These are phyloP conservation scores for Zeugodacus cucurbitae DNA, from an alignment of 1,140 invertebrate genomes.

Conservation along the genomic window DNA sequence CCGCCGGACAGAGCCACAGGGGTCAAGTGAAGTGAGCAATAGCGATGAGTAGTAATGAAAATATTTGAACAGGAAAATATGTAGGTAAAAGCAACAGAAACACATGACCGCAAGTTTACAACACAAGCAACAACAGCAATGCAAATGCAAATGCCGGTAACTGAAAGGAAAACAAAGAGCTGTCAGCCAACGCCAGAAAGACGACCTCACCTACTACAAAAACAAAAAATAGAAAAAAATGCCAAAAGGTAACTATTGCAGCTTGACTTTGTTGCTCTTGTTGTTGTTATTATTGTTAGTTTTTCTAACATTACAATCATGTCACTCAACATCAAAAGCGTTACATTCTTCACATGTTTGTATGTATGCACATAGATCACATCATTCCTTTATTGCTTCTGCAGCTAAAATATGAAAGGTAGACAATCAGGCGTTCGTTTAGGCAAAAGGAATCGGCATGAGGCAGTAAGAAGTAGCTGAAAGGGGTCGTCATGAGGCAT, in stretches of 20 bases:
- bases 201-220: background rate
- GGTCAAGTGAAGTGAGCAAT: background rate
- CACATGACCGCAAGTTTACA: background rate
- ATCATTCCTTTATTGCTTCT: too few species aligned
- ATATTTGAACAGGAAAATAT: background rate
- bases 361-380: background rate
- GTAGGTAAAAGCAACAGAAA: background rate
- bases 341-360: background rate
- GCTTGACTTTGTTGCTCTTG: background rate
- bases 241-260: background rate
- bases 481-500: background rate
- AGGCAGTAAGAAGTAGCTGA: too few species aligned
- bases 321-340: background rate
- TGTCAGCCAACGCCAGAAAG: background rate
- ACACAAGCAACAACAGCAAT: background rate
- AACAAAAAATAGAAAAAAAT: background rate
- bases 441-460: too few species aligned
- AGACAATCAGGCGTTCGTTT: too few species aligned
- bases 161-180: background rate
- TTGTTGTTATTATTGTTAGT: background rate
- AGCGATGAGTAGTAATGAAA: background rate
- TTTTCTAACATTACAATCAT: background rate
- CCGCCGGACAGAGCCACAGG: background rate
- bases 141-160: background rate
- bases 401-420: too few species aligned